Base-by-base conservation (phyloP, 1,140 invertebrate species). In the Melipona quadrifasciata region DNA sequence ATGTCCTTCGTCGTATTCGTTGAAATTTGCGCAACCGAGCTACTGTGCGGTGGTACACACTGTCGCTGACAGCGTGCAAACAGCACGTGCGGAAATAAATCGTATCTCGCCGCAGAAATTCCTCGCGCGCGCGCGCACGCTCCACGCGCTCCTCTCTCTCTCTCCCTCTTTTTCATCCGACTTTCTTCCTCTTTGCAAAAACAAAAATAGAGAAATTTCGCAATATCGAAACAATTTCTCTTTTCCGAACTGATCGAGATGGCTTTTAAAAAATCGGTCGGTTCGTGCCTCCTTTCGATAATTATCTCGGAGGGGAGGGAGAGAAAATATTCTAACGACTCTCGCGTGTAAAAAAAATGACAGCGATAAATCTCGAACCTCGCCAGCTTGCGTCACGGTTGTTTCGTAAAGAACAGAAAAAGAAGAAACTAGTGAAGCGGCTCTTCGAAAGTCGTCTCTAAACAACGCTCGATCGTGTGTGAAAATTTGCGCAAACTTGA, bases 1-100 rank as follows among this genome's bases (percentile, higher is more conserved):
- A 67, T 58, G 87, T 90, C 88, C 87, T 90, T 90, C 88, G 87
- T 89, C 85, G 79, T 82, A 90, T 90, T 90, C 85, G 85, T 90
- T 89, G 87, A 89, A 90, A 82, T 90, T 90, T 90, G 68, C 85
- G 88, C 87, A 89, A 89, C 39, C 39, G 14, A 72, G 39, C 39
- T 47, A 47, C 39, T 47, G 39, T 47, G 39, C 34, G 58, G 65
- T 55, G 51, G 72, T 58, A 73, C 31, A 31, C 58, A 76, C 76
- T 68, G 86, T 76, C n/a, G 34, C 27, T 82, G 80, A 86, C 47
- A 87, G 64, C 47, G 55, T 53, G 57, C 67, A 39, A 64, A 34
- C 47, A 77, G 72, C 76, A 79, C 58, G 79, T 68, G 87, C 75
- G 84, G 73, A 88, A 87, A 87, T 87, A 64, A 81, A 55, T 72